Evolutionary conservation across 2,888 invertebrate species (phyloP), one percentile per base, ranked within the genome.

Genomic region (Stratiomys singularior): DNA sequence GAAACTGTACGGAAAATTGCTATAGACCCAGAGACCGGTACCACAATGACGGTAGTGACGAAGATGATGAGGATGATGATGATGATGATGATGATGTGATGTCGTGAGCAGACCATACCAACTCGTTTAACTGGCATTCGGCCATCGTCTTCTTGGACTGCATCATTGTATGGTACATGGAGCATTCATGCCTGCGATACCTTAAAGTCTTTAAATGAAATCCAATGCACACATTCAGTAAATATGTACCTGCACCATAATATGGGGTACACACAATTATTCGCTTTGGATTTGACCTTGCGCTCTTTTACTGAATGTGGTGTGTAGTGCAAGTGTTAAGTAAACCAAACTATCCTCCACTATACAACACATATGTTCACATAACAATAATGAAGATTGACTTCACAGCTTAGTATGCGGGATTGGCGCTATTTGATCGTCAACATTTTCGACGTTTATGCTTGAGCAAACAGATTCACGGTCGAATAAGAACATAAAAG

Each of bases 1-100:
- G 30, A 64, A 64, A 64, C 64, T 27, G 64, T 64, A 64, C 64
- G 30, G 64, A 64, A 64, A 64, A 64, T 64, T 64, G 64, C 27
- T 28, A 30, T n/a, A 27, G 64, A 28, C 64, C 64, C 3, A 5
- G 37, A 9, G 37, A 37, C 37, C 37, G 37, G 9, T 37, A 9
- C 37, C 9, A 37, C 37, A 37, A 37, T 37, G 37, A 37, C 37
- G 64, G 64, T 64, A 30, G 60, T 60, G 60, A 23, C 18, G 60
- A 11, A 13, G 60, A 21, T 60, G 52, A 52, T 52, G 52, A 60
- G 9, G 60, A 60, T 60, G 60, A 60, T 25, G 56, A 56, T n/a
- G 56, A 11, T 56, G 25, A 25, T 60, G 60, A 60, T 60, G 64
- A 30, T 18, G 15, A 64, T 27, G 28, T 64, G 64, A 64, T 64